A percentile compares a stretch with the other conserved stretches of the same genome.
Conservation (phyloP, 2,888 invertebrate species). For the Beris morrisii region DNA sequence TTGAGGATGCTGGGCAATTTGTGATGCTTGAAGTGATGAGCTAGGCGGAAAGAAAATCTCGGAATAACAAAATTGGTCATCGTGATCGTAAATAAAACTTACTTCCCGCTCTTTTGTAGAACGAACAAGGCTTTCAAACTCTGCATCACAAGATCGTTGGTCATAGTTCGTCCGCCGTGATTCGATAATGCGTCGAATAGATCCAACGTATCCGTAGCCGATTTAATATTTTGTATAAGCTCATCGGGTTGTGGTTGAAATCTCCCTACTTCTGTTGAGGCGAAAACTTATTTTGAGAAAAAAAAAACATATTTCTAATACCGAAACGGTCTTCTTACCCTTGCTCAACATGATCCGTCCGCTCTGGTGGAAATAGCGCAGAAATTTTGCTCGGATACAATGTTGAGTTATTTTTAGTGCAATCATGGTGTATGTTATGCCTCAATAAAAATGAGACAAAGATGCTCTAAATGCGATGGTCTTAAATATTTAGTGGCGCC, state of each 20-base stretch:
- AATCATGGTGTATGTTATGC: conserved; percentile 4
- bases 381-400: not conserved
- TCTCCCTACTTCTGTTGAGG: conserved; percentile 14
- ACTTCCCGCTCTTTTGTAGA: conserved; percentile 60
- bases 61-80: not conserved
- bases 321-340: not conserved
- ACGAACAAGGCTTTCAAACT: conserved; percentile 61
- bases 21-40: conserved; percentile 51
- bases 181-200: conserved; percentile 31
- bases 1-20: conserved; percentile 60
- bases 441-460: not conserved
- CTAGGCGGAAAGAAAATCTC: conserved; percentile 46
- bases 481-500: not conserved
- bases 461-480: conserved; percentile 11
- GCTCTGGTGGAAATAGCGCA: conserved; percentile 20
- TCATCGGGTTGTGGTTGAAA: conserved; percentile 22
- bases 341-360: conserved; percentile 18
- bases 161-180: conserved; percentile 49
- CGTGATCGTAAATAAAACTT: conserved; percentile 39
- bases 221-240: conserved; percentile 33
- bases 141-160: conserved; percentile 61
- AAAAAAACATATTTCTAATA: too few relatives aligned
- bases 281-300: too few relatives aligned
- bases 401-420: conserved; percentile 23
- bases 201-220: conserved; percentile 31